A percentile compares a stretch with the other conserved stretches of the same genome.
phyloP scores from a whole-genome alignment of 2,888 invertebrate species.

The Flexamia atlantica region DNA sequence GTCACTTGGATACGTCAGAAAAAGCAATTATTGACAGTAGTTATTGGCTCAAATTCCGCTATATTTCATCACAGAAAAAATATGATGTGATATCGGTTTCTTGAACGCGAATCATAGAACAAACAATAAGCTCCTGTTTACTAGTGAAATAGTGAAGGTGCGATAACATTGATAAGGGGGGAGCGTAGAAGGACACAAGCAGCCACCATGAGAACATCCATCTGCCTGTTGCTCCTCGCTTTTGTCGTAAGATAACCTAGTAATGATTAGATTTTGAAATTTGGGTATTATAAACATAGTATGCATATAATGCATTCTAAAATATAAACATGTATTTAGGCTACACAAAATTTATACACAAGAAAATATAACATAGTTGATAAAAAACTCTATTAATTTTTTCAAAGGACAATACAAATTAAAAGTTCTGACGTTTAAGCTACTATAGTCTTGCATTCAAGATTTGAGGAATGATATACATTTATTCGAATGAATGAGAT shows the following conservation, averaged over 20 bases:
- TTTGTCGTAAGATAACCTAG: neutral
- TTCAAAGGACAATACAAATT: too few species aligned
- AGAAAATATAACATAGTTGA: too few species aligned
- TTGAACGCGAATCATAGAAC: neutral
- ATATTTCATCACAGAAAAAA: neutral
- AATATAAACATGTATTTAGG: too few species aligned
- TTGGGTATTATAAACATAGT: too few species aligned
- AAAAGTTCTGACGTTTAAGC: too few species aligned
- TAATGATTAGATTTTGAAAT: too few species aligned
- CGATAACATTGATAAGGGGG: neutral
- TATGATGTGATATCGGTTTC: neutral
- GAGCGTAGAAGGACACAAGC: neutral
- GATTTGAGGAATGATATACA: too few species aligned
- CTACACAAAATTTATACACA: too few species aligned
- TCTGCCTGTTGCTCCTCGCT: constrained; percentile 22
- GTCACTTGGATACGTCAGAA: neutral
- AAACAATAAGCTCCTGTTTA: constrained; percentile 1
- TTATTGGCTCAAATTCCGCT: neutral
- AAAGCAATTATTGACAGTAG: neutral
- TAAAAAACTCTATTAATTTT: too few species aligned
- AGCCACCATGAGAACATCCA: constrained; percentile 7
- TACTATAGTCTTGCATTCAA: too few species aligned
- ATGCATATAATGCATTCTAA: too few species aligned
- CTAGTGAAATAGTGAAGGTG: neutral
- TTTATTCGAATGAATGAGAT: too few species aligned